Percentiles rank a stretch among this genome's conserved stretches.
phyloP scores from a whole-genome alignment of 2,113 vertebrate genomes.

The Tautogolabrus adspersus region DNA sequence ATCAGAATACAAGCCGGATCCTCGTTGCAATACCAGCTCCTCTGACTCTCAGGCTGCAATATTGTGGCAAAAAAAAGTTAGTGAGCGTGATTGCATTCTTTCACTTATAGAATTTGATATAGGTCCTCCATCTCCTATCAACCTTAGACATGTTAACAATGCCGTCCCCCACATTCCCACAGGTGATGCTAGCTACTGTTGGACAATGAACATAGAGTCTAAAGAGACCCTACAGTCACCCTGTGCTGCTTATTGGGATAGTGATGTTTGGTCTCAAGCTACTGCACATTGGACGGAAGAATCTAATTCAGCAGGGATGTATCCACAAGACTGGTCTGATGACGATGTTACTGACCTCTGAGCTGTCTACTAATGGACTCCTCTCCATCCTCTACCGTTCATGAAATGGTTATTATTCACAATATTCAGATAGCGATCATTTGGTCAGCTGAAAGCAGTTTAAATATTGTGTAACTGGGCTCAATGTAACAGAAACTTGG shows the following conservation, averaged over 20 bases:
- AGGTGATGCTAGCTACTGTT: slow-evolving; percentile 51
- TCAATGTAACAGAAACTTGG: no score
- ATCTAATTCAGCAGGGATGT: slow-evolving; percentile 64
- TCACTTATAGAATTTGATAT: slow-evolving; percentile 89
- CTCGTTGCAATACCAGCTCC: slow-evolving; percentile 37
- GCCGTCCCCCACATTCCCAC: slow-evolving; percentile 74
- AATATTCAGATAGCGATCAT: no score
- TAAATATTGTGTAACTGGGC: no score
- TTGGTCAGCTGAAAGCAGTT: no score
- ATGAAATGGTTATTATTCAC: background rate
- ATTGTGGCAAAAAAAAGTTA: slow-evolving; percentile 72
- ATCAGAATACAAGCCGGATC: slow-evolving; percentile 38
- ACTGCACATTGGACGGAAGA: slow-evolving; percentile 29
- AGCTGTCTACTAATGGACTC: slow-evolving; percentile 22
- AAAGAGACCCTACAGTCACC: slow-evolving; percentile 66
- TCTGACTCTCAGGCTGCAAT: slow-evolving; percentile 59
- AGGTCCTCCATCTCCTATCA: slow-evolving; percentile 89
- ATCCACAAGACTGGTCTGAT: slow-evolving; percentile 74
- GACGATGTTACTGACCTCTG: slow-evolving; percentile 89
- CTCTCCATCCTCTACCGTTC: background rate
- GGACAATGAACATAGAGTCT: slow-evolving; percentile 79
- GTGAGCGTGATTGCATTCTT: slow-evolving; percentile 81
- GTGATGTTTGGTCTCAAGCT: slow-evolving; percentile 23
- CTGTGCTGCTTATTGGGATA: slow-evolving; percentile 31
- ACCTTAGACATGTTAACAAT: slow-evolving; percentile 89